Percentiles rank a stretch among this genome's conserved stretches.
These are phyloP conservation scores for Teleogryllus oceanicus DNA, from an alignment of 2,888 invertebrate species.

Conservation along the genomic window DNA sequence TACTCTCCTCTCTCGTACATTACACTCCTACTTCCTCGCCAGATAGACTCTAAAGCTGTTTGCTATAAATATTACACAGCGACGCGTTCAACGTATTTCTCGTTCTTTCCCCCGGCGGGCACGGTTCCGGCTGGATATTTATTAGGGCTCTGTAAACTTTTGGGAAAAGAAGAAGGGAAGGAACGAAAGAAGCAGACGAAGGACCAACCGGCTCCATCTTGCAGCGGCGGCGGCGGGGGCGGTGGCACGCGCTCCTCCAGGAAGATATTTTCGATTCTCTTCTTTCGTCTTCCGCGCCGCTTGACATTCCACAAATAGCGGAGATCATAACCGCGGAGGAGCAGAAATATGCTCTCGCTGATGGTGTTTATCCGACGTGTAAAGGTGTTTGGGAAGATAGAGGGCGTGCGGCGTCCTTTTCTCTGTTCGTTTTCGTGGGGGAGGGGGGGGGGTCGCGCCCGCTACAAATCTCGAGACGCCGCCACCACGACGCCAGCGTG, in stretches of 20 bases:
- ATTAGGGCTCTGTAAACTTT: slow-evolving; percentile 6
- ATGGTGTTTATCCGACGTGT: slow-evolving; percentile 7
- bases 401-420: neutral
- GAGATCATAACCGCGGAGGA: slow-evolving; percentile 18
- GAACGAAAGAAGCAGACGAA: neutral
- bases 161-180: neutral
- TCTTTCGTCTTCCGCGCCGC: neutral
- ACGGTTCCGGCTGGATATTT: neutral
- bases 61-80: neutral
- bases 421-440: too few species aligned
- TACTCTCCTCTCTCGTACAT: neutral
- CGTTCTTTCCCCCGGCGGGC: neutral
- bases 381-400: slow-evolving; percentile 18
- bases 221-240: too few species aligned
- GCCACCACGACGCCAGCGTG: too few species aligned
- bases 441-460: too few species aligned
- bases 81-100: neutral
- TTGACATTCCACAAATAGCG: slow-evolving; percentile 18
- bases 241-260: too few species aligned
- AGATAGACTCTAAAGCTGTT: neutral
- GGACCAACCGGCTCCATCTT: neutral
- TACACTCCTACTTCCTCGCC: neutral
- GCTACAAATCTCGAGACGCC: too few species aligned
- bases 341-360: neutral
- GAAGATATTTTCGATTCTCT: slow-evolving; percentile 2